Conservation (phyloP, 2,113 vertebrate genomes). For the Oryzias celebensis region DNA sequence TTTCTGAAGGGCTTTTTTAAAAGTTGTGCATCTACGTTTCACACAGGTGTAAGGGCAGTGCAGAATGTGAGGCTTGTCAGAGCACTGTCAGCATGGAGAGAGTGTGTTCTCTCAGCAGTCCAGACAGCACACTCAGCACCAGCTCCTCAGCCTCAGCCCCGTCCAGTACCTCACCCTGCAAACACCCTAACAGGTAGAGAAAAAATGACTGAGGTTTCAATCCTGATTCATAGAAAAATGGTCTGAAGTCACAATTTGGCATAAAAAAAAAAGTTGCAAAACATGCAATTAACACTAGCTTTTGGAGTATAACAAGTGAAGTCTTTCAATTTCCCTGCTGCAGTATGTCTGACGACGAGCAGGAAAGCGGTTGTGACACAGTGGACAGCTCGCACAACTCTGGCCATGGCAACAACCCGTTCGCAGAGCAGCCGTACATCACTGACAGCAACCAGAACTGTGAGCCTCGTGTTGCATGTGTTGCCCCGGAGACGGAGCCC, state of each 20-base stretch:
- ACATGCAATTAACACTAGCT: background rate
- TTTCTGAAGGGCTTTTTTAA: background rate
- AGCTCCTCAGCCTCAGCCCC: constrained; percentile 88
- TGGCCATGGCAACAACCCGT: constrained; percentile 84
- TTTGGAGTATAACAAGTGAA: background rate
- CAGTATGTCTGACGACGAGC: constrained; percentile 96
- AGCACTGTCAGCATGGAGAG: constrained; percentile 94
- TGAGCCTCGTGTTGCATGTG: constrained; percentile 70
- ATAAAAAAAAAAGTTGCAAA: background rate
- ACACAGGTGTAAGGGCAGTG: constrained; percentile 89
- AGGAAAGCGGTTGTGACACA: constrained; percentile 92
- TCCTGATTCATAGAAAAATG: background rate
- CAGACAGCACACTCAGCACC: constrained; percentile 93
- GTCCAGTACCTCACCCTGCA: constrained; percentile 91
- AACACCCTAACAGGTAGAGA: constrained; percentile 89
- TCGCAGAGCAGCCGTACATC: constrained; percentile 84
- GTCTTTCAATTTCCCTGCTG: background rate
- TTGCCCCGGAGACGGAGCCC: constrained; percentile 76
- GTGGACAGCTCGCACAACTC: constrained; percentile 92
- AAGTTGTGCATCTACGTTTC: background rate
- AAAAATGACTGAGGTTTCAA: background rate
- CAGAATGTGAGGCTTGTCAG: constrained; percentile 94
- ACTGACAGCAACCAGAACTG: constrained; percentile 81
- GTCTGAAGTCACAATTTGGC: background rate
- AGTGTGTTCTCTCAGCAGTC: constrained; percentile 95